Percentiles rank a stretch among this genome's conserved stretches.
Conservation (phyloP, 2,888 invertebrate genomes). For the Papilio gigon region DNA sequence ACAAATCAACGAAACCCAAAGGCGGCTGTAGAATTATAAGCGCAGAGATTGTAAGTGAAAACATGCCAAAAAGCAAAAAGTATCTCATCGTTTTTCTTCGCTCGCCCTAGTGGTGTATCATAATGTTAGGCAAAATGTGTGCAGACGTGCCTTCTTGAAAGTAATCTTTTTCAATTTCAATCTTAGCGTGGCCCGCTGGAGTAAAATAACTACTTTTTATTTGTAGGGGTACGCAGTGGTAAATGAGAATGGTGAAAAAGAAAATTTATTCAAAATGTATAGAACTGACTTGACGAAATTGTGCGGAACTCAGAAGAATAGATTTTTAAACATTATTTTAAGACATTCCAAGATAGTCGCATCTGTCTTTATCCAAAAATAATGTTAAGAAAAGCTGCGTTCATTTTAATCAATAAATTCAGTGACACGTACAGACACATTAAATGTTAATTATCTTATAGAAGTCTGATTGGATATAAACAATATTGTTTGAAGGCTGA, state of each 20-base stretch:
- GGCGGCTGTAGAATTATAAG: neutral
- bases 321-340: too few relatives aligned
- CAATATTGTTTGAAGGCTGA: constrained; percentile 36
- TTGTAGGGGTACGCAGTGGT: too few relatives aligned
- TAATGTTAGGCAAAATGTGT: too few relatives aligned
- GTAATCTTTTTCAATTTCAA: too few relatives aligned
- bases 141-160: too few relatives aligned
- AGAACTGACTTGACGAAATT: too few relatives aligned
- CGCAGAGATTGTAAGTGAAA: neutral
- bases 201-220: too few relatives aligned
- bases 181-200: too few relatives aligned
- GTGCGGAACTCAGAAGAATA: too few relatives aligned
- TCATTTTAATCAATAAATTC: neutral
- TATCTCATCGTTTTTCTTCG: neutral
- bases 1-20: neutral
- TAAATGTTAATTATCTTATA: constrained; percentile 35
- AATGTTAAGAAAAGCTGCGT: neutral
- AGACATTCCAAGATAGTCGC: neutral
- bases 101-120: neutral
- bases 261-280: too few relatives aligned
- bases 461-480: constrained; percentile 33
- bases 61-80: neutral
- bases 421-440: constrained; percentile 6
- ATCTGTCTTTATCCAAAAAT: neutral
- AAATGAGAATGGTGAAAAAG: too few relatives aligned